phyloP scores from a whole-genome alignment of 1,140 invertebrate genomes.

The Macrobrachium rosenbergii region DNA sequence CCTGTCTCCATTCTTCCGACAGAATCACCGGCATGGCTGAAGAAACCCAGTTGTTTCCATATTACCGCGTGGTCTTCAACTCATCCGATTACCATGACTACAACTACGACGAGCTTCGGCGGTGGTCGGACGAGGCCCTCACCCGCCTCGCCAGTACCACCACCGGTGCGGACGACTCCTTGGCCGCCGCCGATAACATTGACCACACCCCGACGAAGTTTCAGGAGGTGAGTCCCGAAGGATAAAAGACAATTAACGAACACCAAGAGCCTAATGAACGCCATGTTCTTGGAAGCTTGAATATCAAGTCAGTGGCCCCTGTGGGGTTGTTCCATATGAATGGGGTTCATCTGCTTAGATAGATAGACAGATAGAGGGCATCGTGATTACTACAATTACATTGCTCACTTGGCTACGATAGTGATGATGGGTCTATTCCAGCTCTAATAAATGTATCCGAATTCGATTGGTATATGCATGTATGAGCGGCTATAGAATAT shows the following conservation, averaged over 20 bases:
- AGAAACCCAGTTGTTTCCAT: conserved; percentile 25
- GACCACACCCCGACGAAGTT: conserved; percentile 12
- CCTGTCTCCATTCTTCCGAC: background rate
- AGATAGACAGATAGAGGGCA: no score
- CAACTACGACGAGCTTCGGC: conserved; percentile 33
- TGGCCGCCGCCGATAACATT: background rate
- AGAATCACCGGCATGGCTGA: conserved; percentile 13
- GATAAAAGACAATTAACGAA: background rate
- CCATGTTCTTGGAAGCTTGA: no score
- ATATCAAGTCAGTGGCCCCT: no score
- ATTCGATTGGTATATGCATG: no score
- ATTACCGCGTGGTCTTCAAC: conserved; percentile 48
- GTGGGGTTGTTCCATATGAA: no score
- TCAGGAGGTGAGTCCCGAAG: conserved; percentile 11
- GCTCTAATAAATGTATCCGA: no score
- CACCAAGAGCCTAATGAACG: background rate
- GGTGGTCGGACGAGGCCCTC: conserved; percentile 38
- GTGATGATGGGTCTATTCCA: no score
- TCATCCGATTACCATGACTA: conserved; percentile 35
- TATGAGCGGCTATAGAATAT: no score
- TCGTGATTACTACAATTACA: no score
- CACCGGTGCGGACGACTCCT: background rate
- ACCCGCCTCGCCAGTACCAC: conserved; percentile 15
- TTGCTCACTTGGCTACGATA: no score
- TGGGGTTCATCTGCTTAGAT: no score